Conservation (phyloP, 1,140 invertebrate species). For the Drosophila novamexicana region DNA sequence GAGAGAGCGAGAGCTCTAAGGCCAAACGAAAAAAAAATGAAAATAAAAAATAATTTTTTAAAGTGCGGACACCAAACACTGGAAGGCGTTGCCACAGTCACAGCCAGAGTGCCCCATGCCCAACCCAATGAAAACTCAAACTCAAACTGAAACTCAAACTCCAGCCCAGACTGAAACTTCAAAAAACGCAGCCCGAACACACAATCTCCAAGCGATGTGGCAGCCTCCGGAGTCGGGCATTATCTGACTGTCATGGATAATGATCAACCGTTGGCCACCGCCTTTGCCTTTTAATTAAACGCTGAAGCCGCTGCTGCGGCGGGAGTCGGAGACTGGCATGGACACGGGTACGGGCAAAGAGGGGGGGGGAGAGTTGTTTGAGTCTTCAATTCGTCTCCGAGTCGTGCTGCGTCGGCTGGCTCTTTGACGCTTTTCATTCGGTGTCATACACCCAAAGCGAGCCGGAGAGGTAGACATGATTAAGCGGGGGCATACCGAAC, state of each 20-base stretch:
- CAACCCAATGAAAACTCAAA: slow-evolving; percentile 8
- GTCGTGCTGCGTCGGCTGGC: slow-evolving; percentile 50
- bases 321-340: not conserved
- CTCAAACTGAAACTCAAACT: slow-evolving; percentile 4
- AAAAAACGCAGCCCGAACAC: slow-evolving; percentile 8
- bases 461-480: slow-evolving; percentile 6
- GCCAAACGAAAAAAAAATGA: slow-evolving; percentile 39
- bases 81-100: slow-evolving; percentile 41
- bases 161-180: not conserved
- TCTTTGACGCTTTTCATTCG: slow-evolving; percentile 66
- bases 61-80: slow-evolving; percentile 47
- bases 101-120: slow-evolving; percentile 15
- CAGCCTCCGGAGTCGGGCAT: slow-evolving; percentile 45
- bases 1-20: slow-evolving; percentile 4
- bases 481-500: slow-evolving; percentile 34
- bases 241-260: slow-evolving; percentile 75
- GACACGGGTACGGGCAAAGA: too few species aligned
- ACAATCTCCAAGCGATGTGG: slow-evolving; percentile 18
- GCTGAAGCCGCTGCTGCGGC: slow-evolving; percentile 60
- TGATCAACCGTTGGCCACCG: slow-evolving; percentile 74
- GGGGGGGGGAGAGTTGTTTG: not conserved
- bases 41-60: slow-evolving; percentile 56
- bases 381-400: slow-evolving; percentile 32
- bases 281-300: slow-evolving; percentile 81
- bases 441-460: slow-evolving; percentile 36